Evolutionary conservation across 2,113 vertebrate species (phyloP), one percentile per base, ranked within the genome.

Genomic region (rat (Rattus norvegicus)): DNA sequence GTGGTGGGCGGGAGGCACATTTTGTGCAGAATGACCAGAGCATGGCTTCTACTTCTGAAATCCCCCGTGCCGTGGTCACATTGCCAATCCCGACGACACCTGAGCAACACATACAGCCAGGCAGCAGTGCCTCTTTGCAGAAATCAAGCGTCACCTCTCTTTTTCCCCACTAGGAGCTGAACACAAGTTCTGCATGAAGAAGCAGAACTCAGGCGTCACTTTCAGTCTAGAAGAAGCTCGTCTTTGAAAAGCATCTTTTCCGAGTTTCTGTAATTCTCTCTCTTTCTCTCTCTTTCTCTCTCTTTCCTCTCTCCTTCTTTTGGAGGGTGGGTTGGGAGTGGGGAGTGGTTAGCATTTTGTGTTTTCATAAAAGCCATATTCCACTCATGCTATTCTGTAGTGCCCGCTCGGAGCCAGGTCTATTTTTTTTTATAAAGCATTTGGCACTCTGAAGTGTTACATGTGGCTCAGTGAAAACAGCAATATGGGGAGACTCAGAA

Each of bases 381-480:
- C 96, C 88, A 5, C 56, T 88, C 52, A n/a, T 47, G 86, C 47
- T 75, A 43, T 63, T 91, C 91, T 59, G 54, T 10, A 54, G 92
- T 92, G 12, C 75, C 63, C 49, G 47, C 49, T 70, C 73, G 12
- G 91, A 95, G 97, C 94, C 97, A 97, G 96, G 94, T 84, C 96
- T 93, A 69, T 86, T 96, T 95, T 72, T 90, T 72, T 95, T 77
- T 90, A 61, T 87, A 90, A 95, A 95, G 97, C 97, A 94, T 69
- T 97, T 97, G 97, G 97, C 96, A 90, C 87, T 59, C 91, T 85
- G 95, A 97, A 96, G 97, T 56, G 91, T 91, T 90, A 63, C 96
- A 96, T 97, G 97, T 86, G 97, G 97, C 97, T 80, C 3, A 36
- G 87, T 92, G 97, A 95, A 97, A 97, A 95, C 96, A 96, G 96